A percentile compares a stretch with the other conserved stretches of the same genome.
Conservation (phyloP, 2,113 vertebrate species). For the Oxygymnocypris stewartii region DNA sequence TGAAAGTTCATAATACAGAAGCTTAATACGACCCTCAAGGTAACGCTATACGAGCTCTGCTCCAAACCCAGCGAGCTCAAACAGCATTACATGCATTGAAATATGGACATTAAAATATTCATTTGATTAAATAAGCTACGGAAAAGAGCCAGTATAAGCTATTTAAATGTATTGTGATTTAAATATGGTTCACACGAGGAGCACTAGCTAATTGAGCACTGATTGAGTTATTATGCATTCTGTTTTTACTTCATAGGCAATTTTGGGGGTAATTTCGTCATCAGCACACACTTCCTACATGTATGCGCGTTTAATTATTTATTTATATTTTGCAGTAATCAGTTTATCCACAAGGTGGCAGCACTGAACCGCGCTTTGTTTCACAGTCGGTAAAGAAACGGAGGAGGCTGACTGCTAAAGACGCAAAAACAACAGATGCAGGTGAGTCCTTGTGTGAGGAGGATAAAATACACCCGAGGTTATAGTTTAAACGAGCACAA, state of each 20-base stretch:
- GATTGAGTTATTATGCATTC: background rate
- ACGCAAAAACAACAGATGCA: too few species aligned
- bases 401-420: background rate
- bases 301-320: too few species aligned
- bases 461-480: background rate
- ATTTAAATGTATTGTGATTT: background rate
- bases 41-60: background rate
- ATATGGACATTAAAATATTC: background rate
- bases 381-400: background rate
- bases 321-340: too few species aligned
- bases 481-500: background rate
- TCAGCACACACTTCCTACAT: too few species aligned
- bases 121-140: background rate
- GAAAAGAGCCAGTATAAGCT: background rate
- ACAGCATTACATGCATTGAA: background rate
- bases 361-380: background rate
- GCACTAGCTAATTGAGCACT: background rate
- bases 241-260: too few species aligned
- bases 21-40: slow-evolving; percentile 2
- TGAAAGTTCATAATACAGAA: slow-evolving; percentile 4
- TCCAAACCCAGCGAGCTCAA: background rate
- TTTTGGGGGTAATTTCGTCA: too few species aligned
- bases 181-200: background rate
- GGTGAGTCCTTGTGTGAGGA: background rate
- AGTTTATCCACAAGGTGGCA: too few species aligned